phyloP scores from a whole-genome alignment of 2,888 invertebrate species.

The Miltochrista miniata region DNA sequence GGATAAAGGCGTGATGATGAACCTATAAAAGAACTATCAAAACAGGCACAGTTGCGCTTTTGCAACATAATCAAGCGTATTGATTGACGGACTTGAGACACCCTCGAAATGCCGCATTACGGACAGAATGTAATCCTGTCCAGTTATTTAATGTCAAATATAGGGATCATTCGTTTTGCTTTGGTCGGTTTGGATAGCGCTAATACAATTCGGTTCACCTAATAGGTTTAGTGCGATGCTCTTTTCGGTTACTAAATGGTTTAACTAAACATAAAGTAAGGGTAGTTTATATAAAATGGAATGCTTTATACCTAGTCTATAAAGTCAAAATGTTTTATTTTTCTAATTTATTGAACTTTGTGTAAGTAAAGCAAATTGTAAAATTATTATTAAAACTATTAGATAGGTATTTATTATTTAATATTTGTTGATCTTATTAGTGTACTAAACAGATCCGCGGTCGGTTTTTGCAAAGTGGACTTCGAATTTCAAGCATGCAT shows the following conservation, averaged over 20 bases:
- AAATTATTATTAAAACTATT: too few relatives aligned
- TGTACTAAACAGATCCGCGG: too few relatives aligned
- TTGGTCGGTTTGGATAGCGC: conserved; percentile 53
- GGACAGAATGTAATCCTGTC: conserved; percentile 60
- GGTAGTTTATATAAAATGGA: not conserved
- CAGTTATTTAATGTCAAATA: conserved; percentile 66
- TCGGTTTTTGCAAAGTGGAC: too few relatives aligned
- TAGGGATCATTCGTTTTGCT: conserved; percentile 64
- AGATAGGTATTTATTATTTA: too few relatives aligned
- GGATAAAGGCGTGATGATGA: too few relatives aligned
- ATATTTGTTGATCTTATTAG: too few relatives aligned
- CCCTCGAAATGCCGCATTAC: conserved; percentile 28
- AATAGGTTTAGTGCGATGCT: conserved; percentile 69
- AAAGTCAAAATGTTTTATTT: too few relatives aligned
- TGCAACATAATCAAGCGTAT: conserved; percentile 18
- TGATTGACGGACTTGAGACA: conserved; percentile 25
- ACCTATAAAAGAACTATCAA: not conserved
- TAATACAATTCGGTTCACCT: conserved; percentile 66
- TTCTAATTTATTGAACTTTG: too few relatives aligned
- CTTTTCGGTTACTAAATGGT: conserved; percentile 72
- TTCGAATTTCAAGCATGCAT: too few relatives aligned
- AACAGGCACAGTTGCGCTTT: conserved; percentile 20
- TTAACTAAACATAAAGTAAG: conserved; percentile 60
- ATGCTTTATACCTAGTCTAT: too few relatives aligned
- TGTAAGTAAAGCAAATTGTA: too few relatives aligned